These are phyloP conservation scores for Ctenochaetus hawaiiensis DNA, from an alignment of 2,797 vertebrate species.

Conservation along the genomic window DNA sequence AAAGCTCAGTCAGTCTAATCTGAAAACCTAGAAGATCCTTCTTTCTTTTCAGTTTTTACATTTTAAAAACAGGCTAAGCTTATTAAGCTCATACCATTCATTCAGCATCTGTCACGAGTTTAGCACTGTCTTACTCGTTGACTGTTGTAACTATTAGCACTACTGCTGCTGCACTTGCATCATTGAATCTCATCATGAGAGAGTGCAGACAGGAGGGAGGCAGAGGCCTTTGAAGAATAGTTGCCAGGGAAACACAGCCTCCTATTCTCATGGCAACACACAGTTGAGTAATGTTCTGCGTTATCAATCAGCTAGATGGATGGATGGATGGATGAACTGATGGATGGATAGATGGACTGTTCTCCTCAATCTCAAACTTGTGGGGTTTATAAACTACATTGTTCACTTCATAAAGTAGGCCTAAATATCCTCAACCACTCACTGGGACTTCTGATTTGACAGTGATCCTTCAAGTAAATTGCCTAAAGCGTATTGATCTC, in stretches of 20 bases:
- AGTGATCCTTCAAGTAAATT: constrained; percentile 29
- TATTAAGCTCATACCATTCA: constrained; percentile 31
- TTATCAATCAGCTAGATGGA: constrained; percentile 45
- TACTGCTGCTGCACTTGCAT: constrained; percentile 72
- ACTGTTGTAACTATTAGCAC: constrained; percentile 78
- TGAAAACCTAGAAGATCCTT: background rate
- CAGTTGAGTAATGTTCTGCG: constrained; percentile 31
- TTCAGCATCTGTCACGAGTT: constrained; percentile 2
- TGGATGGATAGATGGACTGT: constrained; percentile 29
- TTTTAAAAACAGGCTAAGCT: constrained; percentile 10
- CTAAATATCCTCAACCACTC: constrained; percentile 19
- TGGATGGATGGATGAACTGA: constrained; percentile 40
- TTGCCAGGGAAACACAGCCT: constrained; percentile 80
- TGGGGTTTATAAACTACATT: constrained; percentile 24
- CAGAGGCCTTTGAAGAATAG: constrained; percentile 66
- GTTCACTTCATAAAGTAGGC: constrained; percentile 11
- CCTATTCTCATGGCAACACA: constrained; percentile 69
- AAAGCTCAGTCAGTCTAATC: constrained; percentile 3
- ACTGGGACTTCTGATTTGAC: constrained; percentile 12
- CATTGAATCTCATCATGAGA: constrained; percentile 68
- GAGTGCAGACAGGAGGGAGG: constrained; percentile 62
- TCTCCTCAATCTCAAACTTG: constrained; percentile 37
- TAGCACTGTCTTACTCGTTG: constrained; percentile 16
- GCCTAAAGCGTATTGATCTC: constrained; percentile 42
- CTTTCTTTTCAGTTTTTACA: constrained; percentile 11